Conservation (phyloP, 2,113 vertebrate genomes). For the Leptosomus discolor region DNA sequence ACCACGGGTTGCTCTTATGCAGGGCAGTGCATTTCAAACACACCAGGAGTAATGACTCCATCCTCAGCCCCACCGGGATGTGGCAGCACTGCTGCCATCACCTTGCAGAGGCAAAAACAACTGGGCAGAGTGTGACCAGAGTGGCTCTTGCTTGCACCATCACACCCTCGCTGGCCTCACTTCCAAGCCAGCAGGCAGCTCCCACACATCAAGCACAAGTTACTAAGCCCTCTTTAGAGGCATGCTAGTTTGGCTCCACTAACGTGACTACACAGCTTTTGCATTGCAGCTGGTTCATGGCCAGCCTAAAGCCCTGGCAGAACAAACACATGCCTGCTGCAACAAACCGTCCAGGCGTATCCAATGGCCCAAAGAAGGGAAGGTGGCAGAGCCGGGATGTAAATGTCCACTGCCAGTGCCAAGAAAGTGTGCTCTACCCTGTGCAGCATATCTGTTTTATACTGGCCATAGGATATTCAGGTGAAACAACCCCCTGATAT, state of each 20-base stretch:
- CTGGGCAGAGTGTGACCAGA: neutral
- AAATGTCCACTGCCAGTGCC: neutral
- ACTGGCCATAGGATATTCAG: neutral
- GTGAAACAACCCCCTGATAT: neutral
- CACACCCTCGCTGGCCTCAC: neutral
- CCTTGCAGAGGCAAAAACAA: neutral
- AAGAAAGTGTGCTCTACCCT: neutral
- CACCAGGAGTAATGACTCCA: neutral
- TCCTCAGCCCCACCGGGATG: neutral
- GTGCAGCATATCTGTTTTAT: neutral
- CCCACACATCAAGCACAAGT: neutral
- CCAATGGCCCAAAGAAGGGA: neutral
- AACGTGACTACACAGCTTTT: neutral
- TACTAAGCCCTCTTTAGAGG: neutral
- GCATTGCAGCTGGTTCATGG: neutral
- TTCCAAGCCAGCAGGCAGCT: neutral
- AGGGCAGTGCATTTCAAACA: neutral
- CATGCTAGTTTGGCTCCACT: neutral
- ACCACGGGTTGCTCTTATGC: neutral
- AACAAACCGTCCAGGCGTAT: rapidly evolving
- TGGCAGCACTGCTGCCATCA: neutral
- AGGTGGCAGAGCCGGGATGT: neutral
- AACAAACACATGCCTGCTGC: neutral
- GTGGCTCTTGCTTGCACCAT: neutral
- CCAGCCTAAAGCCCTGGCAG: neutral